Percentiles rank a stretch among this genome's conserved stretches.
Conservation (phyloP, 2,113 vertebrate species). For the Prionailurus viverrinus region DNA sequence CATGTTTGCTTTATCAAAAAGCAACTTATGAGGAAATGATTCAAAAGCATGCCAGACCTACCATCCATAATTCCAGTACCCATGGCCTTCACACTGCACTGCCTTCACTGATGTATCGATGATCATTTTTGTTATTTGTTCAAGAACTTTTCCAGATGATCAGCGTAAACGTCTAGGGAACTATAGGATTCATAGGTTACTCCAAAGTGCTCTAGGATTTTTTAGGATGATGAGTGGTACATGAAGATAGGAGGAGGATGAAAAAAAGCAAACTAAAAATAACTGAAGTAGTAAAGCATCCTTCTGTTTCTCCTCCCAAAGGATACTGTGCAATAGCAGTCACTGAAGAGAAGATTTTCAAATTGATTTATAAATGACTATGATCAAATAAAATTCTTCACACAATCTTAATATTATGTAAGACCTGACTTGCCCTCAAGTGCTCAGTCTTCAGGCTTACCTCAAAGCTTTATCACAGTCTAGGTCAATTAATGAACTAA, state of each 20-base stretch:
- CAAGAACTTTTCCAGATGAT: background rate
- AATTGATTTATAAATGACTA: background rate
- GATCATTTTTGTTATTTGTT: background rate
- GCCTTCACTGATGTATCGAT: background rate
- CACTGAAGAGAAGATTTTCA: background rate
- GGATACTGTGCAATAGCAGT: background rate
- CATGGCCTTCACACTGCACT: fast-evolving
- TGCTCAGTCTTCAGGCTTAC: background rate
- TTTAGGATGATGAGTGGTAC: background rate
- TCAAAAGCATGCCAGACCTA: background rate
- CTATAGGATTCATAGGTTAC: background rate
- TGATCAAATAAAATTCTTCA: background rate
- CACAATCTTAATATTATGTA: background rate
- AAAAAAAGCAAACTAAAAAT: background rate
- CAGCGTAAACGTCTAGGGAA: background rate
- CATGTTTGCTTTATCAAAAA: background rate
- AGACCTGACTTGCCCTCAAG: background rate
- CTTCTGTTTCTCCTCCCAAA: background rate
- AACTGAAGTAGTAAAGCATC: background rate
- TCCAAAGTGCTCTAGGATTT: background rate
- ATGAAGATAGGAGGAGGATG: background rate
- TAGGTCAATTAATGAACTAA: constrained; percentile 38
- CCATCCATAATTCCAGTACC: background rate
- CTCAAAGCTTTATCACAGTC: background rate
- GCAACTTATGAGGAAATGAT: background rate